phyloP scores from a whole-genome alignment of 2,888 invertebrate genomes.

The Oegoconia quadripuncta region DNA sequence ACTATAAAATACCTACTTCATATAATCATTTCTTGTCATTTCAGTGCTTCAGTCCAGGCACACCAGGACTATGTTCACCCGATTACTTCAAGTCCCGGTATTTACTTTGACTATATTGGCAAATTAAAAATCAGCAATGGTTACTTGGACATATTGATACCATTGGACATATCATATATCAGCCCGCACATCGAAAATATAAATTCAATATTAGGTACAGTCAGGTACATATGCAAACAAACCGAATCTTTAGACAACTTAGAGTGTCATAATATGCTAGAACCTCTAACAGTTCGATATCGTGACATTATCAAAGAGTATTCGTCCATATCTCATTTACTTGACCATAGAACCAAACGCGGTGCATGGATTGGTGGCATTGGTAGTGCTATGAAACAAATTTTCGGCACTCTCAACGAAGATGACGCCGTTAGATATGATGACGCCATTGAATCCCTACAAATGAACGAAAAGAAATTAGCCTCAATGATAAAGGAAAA shows the following conservation, averaged over 20 bases:
- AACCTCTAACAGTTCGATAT: conserved; percentile 5
- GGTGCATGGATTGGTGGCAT: conserved; percentile 22
- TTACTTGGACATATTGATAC: conserved; percentile 15
- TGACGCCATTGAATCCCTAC: not conserved
- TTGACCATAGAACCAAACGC: conserved; percentile 15
- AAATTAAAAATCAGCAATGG: conserved; percentile 17
- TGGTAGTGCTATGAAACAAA: conserved; percentile 21
- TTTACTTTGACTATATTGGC: conserved; percentile 23
- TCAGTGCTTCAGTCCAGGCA: no score
- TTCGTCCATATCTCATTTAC: conserved; percentile 21
- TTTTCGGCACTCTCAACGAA: conserved; percentile 4
- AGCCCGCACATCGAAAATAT: no score
- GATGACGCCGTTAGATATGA: conserved; percentile 1
- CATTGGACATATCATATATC: conserved; percentile 20
- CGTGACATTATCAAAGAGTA: conserved; percentile 13
- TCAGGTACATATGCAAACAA: conserved; percentile 11
- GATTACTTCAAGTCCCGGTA: no score
- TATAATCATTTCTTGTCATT: not conserved
- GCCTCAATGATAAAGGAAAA: not conserved
- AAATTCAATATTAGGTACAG: conserved; percentile 15
- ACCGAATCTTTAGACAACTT: conserved; percentile 3
- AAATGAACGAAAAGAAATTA: not conserved
- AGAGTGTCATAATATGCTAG: conserved; percentile 1
- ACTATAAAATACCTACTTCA: no score
- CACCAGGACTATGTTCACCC: no score